Conservation (phyloP, 2,113 vertebrate genomes). For the Athene noctua region DNA sequence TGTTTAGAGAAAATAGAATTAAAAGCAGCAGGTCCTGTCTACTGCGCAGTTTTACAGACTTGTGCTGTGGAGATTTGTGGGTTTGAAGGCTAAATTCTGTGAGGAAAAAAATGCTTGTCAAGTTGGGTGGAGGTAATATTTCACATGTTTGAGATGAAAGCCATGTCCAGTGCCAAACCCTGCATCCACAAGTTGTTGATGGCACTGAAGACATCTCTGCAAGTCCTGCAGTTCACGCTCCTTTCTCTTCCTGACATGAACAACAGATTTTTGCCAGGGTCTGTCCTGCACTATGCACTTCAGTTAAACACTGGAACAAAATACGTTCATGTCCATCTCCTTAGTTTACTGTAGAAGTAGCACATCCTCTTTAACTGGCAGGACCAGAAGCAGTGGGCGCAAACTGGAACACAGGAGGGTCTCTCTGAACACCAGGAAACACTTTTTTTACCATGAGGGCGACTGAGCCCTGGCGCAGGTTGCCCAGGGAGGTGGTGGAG, state of each 20-base stretch:
- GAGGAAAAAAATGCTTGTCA: not conserved
- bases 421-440: not conserved
- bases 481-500: not conserved
- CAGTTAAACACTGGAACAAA: not conserved
- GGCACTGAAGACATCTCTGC: not conserved
- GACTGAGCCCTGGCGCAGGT: not conserved
- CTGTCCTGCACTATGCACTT: fast-evolving
- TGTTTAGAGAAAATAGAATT: not conserved
- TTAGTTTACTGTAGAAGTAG: not conserved
- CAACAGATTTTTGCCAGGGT: not conserved
- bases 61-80: not conserved
- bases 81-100: not conserved
- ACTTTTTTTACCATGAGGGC: not conserved
- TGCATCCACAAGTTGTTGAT: not conserved
- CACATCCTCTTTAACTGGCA: not conserved
- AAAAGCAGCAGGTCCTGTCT: not conserved
- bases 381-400: not conserved
- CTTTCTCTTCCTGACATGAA: not conserved
- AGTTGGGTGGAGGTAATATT: not conserved
- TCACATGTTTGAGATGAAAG: not conserved
- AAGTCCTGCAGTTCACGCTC: not conserved
- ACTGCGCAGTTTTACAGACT: not conserved
- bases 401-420: not conserved
- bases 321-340: not conserved
- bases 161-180: not conserved